Evolutionary conservation across 2,113 vertebrate species (phyloP), one percentile per base, ranked within the genome.

Genomic region (Carassius carassius): DNA sequence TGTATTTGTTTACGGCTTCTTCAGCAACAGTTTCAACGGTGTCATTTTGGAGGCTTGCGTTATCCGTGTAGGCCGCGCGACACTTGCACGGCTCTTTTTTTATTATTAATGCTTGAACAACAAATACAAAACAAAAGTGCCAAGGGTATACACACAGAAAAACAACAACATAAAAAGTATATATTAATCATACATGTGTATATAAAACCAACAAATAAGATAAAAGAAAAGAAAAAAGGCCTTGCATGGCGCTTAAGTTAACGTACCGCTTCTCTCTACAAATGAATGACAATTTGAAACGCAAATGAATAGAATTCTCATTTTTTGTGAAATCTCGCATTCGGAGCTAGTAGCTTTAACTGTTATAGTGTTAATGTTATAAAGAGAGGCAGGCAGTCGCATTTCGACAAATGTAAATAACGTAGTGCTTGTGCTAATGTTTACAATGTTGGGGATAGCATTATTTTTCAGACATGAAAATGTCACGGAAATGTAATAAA

Each of bases 21-120:
- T 62, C 56, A 35, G 19, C 41, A 23, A 47, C 13, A 3, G 35
- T 51, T 49, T 49, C 10, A 23, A 72, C 37, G 35, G 84, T 73
- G 1, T 80, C 74, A 12, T 13, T 44, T 44, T 2, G 10, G 54
- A 79, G 21, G 35, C 58, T 60, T 63, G 29, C 35, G 75, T 35
- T 77, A 62, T 41, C 77, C 41, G 2, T 37, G 73, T 58, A 79
- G 77, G 77, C 77, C 77, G 56, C 77, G 21, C n/a, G 12, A 35
- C 35, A 63, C 16, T 21, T 11, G 17, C 21, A n/a, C 77, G 1
- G 16, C 10, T 77, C 17, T 65, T 37, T 37, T 4, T 37, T 37
- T 37, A n/a, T 5, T 29, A 37, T 37, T 37, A 37, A 37, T 37
- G 35, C 5, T 37, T 5, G 35, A 37, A 37, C 3, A 3, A 3